A percentile compares a stretch with the other conserved stretches of the same genome.
Conservation (phyloP, 2,113 vertebrate genomes). For the Marcusenius ussheri region DNA sequence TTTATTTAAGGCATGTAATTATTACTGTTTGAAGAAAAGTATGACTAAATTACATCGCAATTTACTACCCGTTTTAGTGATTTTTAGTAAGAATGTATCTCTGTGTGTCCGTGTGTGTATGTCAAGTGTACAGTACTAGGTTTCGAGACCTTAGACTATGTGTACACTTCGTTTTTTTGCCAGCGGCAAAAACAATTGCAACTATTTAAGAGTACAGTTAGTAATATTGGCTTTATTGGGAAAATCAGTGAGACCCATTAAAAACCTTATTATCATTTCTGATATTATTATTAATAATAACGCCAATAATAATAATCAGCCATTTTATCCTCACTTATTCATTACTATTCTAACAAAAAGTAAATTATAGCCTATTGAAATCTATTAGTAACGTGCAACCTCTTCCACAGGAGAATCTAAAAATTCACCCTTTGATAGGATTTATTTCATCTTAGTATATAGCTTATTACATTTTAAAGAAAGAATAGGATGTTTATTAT, state of each 20-base stretch:
- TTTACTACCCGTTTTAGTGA: neutral
- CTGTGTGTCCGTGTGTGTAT: neutral
- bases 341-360: neutral
- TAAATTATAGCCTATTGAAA: neutral
- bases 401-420: neutral
- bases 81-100: neutral
- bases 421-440: neutral
- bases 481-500: neutral
- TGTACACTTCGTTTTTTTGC: neutral
- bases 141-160: neutral
- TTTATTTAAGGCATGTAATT: neutral
- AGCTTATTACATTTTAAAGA: neutral
- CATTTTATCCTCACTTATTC: neutral
- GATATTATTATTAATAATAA: neutral
- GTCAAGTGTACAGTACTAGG: neutral
- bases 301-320: neutral
- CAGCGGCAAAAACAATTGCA: neutral
- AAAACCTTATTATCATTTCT: neutral
- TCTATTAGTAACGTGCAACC: neutral
- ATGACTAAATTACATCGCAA: neutral
- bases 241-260: neutral
- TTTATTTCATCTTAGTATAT: neutral
- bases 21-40: neutral
- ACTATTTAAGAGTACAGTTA: neutral
- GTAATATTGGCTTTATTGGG: neutral